Evolutionary conservation across 1,140 invertebrate species (phyloP).

Genomic region (Araneus ventricosus): DNA sequence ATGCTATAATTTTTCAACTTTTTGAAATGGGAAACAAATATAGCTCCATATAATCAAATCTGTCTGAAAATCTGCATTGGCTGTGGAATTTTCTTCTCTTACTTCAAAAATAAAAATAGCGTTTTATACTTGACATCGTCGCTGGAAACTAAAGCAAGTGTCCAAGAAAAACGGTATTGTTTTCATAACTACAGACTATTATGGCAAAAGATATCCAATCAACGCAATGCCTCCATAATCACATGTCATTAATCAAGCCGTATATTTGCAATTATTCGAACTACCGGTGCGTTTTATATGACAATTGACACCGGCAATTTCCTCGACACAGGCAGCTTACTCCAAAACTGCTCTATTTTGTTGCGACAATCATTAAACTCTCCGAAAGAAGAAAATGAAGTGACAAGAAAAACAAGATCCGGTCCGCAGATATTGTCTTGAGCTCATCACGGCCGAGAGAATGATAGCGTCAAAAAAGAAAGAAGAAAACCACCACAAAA

Average conservation of each 20-base stretch:
- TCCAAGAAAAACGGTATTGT: neutral
- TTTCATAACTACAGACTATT: neutral
- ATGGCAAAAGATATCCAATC: neutral
- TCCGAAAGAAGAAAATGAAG: constrained; percentile 26
- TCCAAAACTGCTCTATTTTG: constrained; percentile 1
- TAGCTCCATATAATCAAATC: too few relatives aligned
- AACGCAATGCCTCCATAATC: neutral
- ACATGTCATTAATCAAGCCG: neutral
- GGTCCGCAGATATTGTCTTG: constrained; percentile 47
- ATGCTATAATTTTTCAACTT: too few relatives aligned
- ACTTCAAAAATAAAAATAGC: too few relatives aligned
- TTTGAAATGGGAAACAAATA: too few relatives aligned
- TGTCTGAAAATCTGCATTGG: too few relatives aligned
- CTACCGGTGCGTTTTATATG: constrained; percentile 6
- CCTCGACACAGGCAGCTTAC: neutral
- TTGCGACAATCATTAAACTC: neutral
- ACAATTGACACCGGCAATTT: constrained; percentile 13
- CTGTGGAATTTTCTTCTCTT: too few relatives aligned
- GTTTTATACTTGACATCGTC: too few relatives aligned
- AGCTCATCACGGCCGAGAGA: constrained; percentile 9
- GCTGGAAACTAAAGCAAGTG: neutral
- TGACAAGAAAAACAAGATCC: constrained; percentile 64
- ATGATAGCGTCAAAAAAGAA: constrained; percentile 48
- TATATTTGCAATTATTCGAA: constrained; percentile 27
- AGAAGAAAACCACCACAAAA: constrained; percentile 23